Conservation (phyloP, 1,140 invertebrate species). For the Ceratina japonica region DNA sequence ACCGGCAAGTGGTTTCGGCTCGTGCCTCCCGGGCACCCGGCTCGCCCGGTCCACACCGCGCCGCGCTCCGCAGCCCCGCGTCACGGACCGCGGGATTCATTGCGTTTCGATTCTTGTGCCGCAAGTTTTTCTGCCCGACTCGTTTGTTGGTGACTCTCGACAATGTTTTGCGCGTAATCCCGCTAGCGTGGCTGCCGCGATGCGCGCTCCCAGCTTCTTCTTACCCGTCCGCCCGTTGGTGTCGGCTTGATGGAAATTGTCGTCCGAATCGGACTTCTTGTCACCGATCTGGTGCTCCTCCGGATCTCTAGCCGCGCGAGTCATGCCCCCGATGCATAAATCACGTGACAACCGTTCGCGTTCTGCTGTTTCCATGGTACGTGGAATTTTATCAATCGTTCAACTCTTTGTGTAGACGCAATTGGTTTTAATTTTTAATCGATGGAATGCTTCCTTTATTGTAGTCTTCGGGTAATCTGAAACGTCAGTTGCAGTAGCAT, state of each 20-base stretch:
- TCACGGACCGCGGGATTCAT: conserved; percentile 1
- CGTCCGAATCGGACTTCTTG: conserved; percentile 36
- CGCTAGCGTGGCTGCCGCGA: background rate
- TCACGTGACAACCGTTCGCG: background rate
- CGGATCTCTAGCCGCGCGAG: background rate
- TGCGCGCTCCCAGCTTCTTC: background rate
- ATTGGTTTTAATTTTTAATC: too few relatives aligned
- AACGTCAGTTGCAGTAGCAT: background rate
- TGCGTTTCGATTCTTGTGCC: conserved; percentile 8
- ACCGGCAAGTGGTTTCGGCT: conserved; percentile 19
- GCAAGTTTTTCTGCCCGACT: conserved; percentile 21
- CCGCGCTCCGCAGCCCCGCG: background rate
- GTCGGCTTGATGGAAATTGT: conserved; percentile 34
- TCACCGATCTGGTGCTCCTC: background rate
- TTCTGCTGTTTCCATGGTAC: too few relatives aligned
- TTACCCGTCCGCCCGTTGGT: background rate
- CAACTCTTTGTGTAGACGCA: too few relatives aligned
- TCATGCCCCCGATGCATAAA: background rate
- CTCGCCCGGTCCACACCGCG: background rate
- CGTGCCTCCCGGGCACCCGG: conserved; percentile 20
- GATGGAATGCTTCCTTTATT: too few relatives aligned
- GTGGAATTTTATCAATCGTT: background rate
- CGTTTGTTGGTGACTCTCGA: conserved; percentile 21
- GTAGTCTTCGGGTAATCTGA: too few relatives aligned
- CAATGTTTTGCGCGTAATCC: conserved; percentile 12